phyloP scores from a whole-genome alignment of 2,888 invertebrate species.

The Disparrhopalites patrizii region DNA sequence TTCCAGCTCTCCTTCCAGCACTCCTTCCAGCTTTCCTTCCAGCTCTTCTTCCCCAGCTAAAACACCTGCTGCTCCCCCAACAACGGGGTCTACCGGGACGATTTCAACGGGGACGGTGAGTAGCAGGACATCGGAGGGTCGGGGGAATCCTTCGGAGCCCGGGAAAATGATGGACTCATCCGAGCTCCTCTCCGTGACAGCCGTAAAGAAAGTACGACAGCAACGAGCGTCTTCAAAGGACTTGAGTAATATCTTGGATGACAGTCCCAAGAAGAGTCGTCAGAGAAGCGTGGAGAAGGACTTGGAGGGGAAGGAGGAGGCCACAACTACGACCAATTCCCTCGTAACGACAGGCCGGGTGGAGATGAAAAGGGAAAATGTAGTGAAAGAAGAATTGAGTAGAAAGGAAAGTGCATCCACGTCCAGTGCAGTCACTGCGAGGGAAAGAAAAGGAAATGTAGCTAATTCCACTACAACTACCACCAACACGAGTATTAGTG shows the following conservation, averaged over 20 bases:
- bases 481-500: not conserved
- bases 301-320: not conserved
- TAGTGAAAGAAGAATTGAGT: not conserved
- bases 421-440: not conserved
- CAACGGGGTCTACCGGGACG: too few relatives aligned
- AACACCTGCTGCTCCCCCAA: too few relatives aligned
- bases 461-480: not conserved
- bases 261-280: not conserved
- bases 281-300: not conserved
- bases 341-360: not conserved
- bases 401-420: not conserved
- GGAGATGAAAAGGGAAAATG: not conserved
- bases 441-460: not conserved
- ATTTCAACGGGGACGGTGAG: not conserved
- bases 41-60: not conserved
- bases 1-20: not conserved
- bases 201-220: slow-evolving; percentile 10
- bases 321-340: not conserved
- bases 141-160: too few relatives aligned
- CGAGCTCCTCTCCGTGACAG: not conserved
- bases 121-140: too few relatives aligned
- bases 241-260: too few relatives aligned
- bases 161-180: too few relatives aligned
- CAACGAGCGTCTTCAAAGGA: slow-evolving; percentile 32
- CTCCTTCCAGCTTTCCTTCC: not conserved